These are phyloP conservation scores for Hippopotamus amphibius DNA, from an alignment of 2,113 vertebrate genomes.

Conservation along the genomic window DNA sequence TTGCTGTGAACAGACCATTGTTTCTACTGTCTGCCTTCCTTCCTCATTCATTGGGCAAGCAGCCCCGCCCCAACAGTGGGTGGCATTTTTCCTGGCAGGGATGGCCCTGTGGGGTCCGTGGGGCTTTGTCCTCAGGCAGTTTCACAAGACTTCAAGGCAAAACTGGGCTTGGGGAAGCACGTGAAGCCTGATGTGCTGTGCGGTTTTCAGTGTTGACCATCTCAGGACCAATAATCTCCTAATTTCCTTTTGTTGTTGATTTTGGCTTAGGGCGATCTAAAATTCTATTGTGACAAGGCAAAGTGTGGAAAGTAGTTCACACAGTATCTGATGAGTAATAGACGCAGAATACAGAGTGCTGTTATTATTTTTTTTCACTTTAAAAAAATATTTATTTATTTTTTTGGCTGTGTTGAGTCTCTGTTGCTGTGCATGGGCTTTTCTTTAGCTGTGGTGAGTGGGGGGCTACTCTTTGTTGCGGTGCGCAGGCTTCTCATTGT, in stretches of 20 bases:
- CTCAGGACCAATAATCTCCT: neutral
- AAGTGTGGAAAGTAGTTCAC: neutral
- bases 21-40: neutral
- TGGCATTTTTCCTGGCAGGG: neutral
- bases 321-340: neutral
- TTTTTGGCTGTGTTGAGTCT: too few relatives aligned
- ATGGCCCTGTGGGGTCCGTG: neutral
- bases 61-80: neutral
- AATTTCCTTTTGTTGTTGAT: neutral
- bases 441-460: too few relatives aligned
- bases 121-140: neutral
- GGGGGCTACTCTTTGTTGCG: too few relatives aligned
- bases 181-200: neutral
- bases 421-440: too few relatives aligned
- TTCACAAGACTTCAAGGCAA: neutral
- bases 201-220: neutral
- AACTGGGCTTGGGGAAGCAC: accelerated
- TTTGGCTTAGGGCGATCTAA: neutral
- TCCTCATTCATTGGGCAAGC: neutral
- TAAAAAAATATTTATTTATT: too few relatives aligned
- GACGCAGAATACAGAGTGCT: accelerated
- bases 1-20: accelerated
- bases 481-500: too few relatives aligned
- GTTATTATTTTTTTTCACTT: too few relatives aligned
- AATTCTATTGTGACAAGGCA: neutral